Conservation (phyloP, 2,797 vertebrate species). For the Onychomys leucogaster region DNA sequence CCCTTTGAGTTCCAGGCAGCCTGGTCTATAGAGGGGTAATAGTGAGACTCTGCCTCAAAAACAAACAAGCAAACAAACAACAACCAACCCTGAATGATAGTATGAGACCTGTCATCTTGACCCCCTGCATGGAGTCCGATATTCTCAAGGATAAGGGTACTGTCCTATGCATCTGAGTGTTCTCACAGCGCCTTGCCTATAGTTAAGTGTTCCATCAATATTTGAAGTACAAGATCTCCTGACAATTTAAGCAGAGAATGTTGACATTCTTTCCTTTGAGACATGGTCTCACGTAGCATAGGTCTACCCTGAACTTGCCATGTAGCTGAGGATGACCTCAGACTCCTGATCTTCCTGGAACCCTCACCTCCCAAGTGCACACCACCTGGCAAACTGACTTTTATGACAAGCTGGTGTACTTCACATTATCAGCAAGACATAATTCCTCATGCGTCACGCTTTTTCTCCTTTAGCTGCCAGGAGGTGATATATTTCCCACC, state of each 20-base stretch:
- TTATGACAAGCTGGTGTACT: constrained; percentile 33
- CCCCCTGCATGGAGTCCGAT: background rate
- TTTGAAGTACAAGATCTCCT: background rate
- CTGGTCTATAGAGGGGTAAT: background rate
- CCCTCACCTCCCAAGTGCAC: background rate
- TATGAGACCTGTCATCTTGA: background rate
- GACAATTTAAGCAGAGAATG: constrained; percentile 30
- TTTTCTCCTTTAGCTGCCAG: background rate
- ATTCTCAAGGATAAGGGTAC: constrained; percentile 31
- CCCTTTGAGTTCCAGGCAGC: background rate
- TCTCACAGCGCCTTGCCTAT: background rate
- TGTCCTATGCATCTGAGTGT: background rate
- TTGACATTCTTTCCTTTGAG: background rate
- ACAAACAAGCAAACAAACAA: background rate
- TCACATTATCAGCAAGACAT: constrained; percentile 28
- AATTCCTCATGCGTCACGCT: background rate
- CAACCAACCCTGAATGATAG: background rate
- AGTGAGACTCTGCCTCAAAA: background rate
- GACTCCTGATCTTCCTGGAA: background rate
- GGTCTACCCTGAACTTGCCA: background rate
- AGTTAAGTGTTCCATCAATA: background rate
- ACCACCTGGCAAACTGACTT: constrained; percentile 46
- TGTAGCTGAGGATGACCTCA: background rate
- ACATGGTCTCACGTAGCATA: background rate
- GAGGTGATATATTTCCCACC: background rate